Conservation (phyloP, 2,888 invertebrate genomes). For the Hipparchia semele region DNA sequence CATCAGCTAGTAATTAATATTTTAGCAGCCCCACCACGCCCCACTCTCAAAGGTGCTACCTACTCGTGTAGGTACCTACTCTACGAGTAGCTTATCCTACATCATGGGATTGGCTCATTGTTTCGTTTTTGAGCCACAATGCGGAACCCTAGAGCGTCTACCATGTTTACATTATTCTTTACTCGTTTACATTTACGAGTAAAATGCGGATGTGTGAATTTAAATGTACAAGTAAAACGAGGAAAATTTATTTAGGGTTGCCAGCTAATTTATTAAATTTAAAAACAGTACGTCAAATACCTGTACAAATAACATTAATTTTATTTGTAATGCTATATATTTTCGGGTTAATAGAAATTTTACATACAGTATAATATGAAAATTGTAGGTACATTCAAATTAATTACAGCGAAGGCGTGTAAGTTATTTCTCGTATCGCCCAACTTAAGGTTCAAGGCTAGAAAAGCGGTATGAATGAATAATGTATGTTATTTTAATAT, state of each 20-base stretch:
- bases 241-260: constrained; percentile 22
- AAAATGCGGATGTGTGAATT: constrained; percentile 23
- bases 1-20: no score
- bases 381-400: not conserved
- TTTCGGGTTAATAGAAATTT: not conserved
- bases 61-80: no score
- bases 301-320: not conserved
- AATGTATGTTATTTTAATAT: constrained; percentile 2
- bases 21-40: no score
- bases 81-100: no score
- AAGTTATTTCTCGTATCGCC: constrained; percentile 7
- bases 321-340: not conserved
- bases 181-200: constrained; percentile 28
- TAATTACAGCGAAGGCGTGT: not conserved
- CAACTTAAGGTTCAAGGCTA: constrained; percentile 13
- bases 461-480: not conserved
- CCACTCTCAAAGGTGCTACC: no score
- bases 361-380: not conserved
- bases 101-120: not conserved
- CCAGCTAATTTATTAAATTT: not conserved
- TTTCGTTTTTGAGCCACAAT: not conserved
- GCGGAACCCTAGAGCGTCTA: constrained; percentile 11
- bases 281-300: not conserved
- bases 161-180: constrained; percentile 28
- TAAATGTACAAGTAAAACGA: not conserved